Conservation (phyloP, 2,113 vertebrate species). For the Nesospiza acunhae region DNA sequence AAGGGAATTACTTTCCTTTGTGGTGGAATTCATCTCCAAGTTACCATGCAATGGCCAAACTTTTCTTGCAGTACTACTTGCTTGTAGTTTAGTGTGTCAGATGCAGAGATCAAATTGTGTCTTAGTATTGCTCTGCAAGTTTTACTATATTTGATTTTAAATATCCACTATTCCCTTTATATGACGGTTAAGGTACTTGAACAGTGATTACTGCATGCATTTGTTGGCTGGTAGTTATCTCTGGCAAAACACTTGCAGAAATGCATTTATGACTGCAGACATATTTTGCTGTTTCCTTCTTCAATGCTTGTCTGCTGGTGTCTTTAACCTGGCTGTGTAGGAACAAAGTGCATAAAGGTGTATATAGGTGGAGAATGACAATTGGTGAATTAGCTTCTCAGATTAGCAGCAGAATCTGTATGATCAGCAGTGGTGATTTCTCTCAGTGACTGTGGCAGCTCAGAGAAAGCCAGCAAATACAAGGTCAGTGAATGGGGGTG, state of each 20-base stretch:
- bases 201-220: neutral
- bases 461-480: neutral
- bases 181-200: neutral
- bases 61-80: neutral
- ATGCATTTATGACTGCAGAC: neutral
- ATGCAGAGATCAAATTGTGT: neutral
- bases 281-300: neutral
- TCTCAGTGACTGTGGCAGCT: neutral
- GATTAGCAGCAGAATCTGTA: neutral
- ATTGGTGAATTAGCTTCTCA: neutral
- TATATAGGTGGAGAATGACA: neutral
- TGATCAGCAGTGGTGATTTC: neutral
- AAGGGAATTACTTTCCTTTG: neutral
- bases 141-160: neutral
- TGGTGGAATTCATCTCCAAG: neutral
- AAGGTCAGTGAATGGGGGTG: neutral
- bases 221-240: neutral
- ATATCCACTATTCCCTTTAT: neutral
- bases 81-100: neutral
- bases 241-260: neutral
- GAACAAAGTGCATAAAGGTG: neutral
- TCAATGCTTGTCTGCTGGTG: neutral
- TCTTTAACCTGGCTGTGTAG: neutral
- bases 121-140: neutral
- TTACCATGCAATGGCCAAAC: neutral